These are phyloP conservation scores for Callaeas wilsoni DNA, from an alignment of 2,113 vertebrate species.

Conservation along the genomic window DNA sequence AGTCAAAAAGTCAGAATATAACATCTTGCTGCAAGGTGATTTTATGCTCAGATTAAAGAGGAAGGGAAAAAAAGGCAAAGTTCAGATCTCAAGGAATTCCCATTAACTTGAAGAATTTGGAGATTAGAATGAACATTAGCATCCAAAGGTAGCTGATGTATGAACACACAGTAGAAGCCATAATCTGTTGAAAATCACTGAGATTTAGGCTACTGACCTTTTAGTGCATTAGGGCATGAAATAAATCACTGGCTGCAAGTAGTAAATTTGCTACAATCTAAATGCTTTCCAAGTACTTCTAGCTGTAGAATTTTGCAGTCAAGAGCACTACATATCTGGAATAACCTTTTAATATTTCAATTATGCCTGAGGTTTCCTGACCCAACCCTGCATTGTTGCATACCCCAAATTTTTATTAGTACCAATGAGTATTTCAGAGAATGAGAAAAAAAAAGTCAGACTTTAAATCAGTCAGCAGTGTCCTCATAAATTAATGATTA, in stretches of 20 bases:
- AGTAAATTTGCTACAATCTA: slow-evolving; percentile 46
- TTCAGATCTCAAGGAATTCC: slow-evolving; percentile 19
- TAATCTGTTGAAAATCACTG: slow-evolving; percentile 60
- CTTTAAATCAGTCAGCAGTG: neutral
- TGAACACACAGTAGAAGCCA: neutral
- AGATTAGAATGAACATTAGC: neutral
- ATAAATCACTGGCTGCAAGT: slow-evolving; percentile 26
- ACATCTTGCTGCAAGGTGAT: slow-evolving; percentile 25
- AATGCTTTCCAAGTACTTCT: slow-evolving; percentile 36
- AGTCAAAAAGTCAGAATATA: slow-evolving; percentile 19
- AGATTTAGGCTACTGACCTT: slow-evolving; percentile 49
- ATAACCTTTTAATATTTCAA: slow-evolving; percentile 31
- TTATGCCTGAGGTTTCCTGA: neutral
- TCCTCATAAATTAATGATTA: neutral
- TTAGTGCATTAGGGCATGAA: slow-evolving; percentile 27
- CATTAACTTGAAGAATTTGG: slow-evolving; percentile 7
- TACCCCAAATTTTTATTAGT: neutral
- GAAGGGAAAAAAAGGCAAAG: neutral
- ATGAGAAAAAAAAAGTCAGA: neutral
- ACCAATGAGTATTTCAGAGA: neutral
- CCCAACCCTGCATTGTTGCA: neutral
- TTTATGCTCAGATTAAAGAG: slow-evolving; percentile 35
- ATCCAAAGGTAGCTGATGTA: neutral
- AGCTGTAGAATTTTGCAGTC: neutral
- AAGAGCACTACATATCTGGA: neutral